Conservation (phyloP, 2,113 vertebrate species). For the Strix uralensis region DNA sequence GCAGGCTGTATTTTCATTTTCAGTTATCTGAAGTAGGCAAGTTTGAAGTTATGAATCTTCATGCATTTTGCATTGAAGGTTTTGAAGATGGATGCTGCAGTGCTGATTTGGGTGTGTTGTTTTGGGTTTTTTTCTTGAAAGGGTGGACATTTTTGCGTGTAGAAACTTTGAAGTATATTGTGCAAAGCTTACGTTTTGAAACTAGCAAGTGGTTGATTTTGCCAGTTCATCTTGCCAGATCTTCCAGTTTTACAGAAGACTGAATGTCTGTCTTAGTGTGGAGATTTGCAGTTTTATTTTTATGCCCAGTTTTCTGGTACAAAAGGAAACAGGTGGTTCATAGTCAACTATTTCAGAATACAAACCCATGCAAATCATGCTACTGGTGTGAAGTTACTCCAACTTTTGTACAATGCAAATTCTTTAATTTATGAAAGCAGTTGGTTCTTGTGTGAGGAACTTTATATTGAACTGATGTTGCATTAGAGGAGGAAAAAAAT, state of each 20-base stretch:
- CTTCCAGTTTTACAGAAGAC: not conserved
- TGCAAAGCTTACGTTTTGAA: not conserved
- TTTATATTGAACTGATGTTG: not conserved
- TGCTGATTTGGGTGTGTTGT: not conserved
- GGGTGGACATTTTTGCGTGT: not conserved
- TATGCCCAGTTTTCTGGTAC: not conserved
- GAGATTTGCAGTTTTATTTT: not conserved
- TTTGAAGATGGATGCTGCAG: not conserved
- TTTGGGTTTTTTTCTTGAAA: not conserved
- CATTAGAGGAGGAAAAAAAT: not conserved
- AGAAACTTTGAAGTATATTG: not conserved
- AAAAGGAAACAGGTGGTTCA: not conserved
- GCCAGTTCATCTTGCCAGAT: not conserved
- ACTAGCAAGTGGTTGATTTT: not conserved
- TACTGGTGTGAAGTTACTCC: conserved; percentile 16
- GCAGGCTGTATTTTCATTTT: not conserved
- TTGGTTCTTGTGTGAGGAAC: not conserved
- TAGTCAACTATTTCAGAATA: not conserved
- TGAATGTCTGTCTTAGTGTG: not conserved
- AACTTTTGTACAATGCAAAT: conserved; percentile 15
- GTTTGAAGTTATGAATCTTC: not conserved
- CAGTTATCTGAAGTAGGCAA: not conserved
- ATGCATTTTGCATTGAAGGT: not conserved
- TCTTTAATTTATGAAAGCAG: not conserved
- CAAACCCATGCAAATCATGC: conserved; percentile 2